phyloP scores from a whole-genome alignment of 2,797 vertebrate genomes.

The Zenarchopterus dispar region DNA sequence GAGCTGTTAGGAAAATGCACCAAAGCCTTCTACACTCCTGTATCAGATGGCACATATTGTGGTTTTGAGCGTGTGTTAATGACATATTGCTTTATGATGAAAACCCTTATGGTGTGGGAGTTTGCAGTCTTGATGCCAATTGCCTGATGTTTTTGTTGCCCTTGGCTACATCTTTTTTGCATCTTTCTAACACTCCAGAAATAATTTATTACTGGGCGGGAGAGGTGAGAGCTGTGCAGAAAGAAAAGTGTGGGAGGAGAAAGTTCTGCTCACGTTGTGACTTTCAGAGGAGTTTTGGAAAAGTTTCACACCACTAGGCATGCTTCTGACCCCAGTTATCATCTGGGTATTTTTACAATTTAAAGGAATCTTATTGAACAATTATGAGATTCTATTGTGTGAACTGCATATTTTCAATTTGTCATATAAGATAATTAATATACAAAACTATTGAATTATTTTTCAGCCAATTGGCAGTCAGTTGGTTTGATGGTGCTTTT shows the following conservation, averaged over 20 bases:
- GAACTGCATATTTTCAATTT: too few relatives aligned
- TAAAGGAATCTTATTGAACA: neutral
- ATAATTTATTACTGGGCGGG: slow-evolving; percentile 11
- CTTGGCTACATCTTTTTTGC: slow-evolving; percentile 8
- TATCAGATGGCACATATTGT: slow-evolving; percentile 3
- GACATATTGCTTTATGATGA: slow-evolving; percentile 18
- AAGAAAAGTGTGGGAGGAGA: slow-evolving; percentile 16
- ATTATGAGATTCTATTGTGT: neutral
- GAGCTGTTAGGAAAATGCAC: slow-evolving; percentile 19
- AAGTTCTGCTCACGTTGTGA: slow-evolving; percentile 11
- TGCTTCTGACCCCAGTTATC: neutral
- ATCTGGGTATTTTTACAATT: neutral
- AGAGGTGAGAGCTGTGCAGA: slow-evolving; percentile 8
- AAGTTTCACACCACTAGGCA: slow-evolving; percentile 7
- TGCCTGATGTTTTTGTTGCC: slow-evolving; percentile 41
- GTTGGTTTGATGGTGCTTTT: too few relatives aligned
- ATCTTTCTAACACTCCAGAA: slow-evolving; percentile 29
- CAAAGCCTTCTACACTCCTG: slow-evolving; percentile 12
- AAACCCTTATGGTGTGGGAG: slow-evolving; percentile 13
- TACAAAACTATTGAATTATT: too few relatives aligned
- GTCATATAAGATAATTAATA: too few relatives aligned
- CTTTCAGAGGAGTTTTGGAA: neutral
- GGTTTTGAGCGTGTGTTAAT: slow-evolving; percentile 20
- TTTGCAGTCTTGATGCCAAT: slow-evolving; percentile 15
- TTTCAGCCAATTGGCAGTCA: too few relatives aligned